A percentile compares a stretch with the other conserved stretches of the same genome.
Evolutionary conservation across 2,888 invertebrate species (phyloP).

Genomic region (Dasypogon diadema): DNA sequence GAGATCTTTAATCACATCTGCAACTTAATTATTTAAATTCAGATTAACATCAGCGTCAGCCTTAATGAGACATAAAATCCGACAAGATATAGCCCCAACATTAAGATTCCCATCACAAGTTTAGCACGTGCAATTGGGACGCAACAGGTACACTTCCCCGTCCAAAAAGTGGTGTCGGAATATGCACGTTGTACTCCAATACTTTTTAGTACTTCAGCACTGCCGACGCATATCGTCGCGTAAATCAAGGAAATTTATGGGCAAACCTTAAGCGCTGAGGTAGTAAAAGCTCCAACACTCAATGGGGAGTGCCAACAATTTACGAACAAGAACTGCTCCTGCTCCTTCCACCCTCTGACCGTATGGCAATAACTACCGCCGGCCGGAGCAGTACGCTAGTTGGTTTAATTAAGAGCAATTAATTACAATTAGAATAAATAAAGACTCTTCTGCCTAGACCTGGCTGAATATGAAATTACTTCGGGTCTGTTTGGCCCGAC

Average conservation of each 20-base stretch:
- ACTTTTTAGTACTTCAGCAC: background rate
- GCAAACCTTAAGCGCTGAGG: no score
- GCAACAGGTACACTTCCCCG: background rate
- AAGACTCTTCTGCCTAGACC: background rate
- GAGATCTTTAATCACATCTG: no score
- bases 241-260: constrained; percentile 2
- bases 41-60: no score
- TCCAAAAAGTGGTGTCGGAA: background rate
- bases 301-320: no score
- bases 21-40: no score
- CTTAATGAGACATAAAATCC: no score
- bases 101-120: no score
- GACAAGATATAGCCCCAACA: no score
- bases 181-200: background rate
- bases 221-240: background rate
- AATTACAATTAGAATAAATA: constrained; percentile 16
- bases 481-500: background rate
- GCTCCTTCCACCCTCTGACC: background rate
- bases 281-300: no score
- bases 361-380: background rate
- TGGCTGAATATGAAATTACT: constrained; percentile 13
- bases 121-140: background rate
- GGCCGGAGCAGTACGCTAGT: background rate
- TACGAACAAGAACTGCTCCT: no score
- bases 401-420: constrained; percentile 10